Percentiles rank a stretch among this genome's conserved stretches.
Conservation (phyloP, 2,797 vertebrate genomes). For the Synaphobranchus kaupii region DNA sequence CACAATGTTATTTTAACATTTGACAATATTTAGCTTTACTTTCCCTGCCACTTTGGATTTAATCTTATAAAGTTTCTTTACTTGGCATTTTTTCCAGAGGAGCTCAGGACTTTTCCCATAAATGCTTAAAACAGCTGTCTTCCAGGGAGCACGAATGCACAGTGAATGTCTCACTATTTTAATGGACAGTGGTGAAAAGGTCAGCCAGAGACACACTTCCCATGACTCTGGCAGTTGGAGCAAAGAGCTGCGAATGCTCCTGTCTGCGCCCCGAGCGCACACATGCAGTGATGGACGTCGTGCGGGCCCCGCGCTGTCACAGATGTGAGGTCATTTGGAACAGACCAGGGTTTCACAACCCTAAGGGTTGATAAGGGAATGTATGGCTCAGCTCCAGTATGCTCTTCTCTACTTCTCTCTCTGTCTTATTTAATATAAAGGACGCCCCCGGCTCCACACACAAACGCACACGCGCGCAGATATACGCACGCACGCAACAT, state of each 20-base stretch:
- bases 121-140: constrained; percentile 7
- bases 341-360: constrained; percentile 8
- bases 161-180: not conserved
- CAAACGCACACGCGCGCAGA: not conserved
- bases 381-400: not conserved
- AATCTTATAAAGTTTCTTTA: not conserved
- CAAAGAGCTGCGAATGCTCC: not conserved
- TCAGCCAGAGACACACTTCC: constrained; percentile 6
- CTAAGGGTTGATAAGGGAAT: too few species aligned
- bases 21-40: not conserved
- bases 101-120: constrained; percentile 6
- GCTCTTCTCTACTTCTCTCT: not conserved
- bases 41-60: too few species aligned
- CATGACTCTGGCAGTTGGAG: not conserved
- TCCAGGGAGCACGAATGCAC: too few species aligned
- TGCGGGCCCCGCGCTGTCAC: not conserved
- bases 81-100: not conserved
- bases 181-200: constrained; percentile 13
- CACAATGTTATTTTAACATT: not conserved
- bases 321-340: constrained; percentile 14
- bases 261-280: not conserved
- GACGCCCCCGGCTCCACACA: not conserved
- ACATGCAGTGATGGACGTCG: not conserved
- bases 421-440: not conserved
- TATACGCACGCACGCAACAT: not conserved